A percentile compares a stretch with the other conserved stretches of the same genome.
phyloP scores from a whole-genome alignment of 2,888 invertebrate species.

The Melieria omissa region DNA sequence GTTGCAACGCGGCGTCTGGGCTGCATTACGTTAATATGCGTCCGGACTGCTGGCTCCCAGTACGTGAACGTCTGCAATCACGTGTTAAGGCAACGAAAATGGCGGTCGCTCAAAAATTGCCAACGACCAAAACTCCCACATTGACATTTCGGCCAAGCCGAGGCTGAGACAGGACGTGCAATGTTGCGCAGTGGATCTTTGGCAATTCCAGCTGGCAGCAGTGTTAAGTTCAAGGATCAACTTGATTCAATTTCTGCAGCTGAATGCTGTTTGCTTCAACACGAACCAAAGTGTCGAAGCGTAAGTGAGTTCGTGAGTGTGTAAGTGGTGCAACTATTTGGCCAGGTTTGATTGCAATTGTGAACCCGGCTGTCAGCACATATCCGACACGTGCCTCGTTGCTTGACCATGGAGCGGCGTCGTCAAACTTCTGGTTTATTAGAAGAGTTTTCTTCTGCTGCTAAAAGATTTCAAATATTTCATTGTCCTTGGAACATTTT shows the following conservation, averaged over 20 bases:
- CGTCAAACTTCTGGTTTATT: too few species aligned
- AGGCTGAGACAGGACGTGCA: too few species aligned
- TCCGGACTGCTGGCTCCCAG: not conserved
- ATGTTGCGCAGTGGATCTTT: not conserved
- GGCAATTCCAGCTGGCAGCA: conserved; percentile 8
- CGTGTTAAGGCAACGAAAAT: conserved; percentile 16
- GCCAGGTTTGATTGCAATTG: conserved; percentile 20
- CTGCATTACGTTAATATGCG: too few species aligned
- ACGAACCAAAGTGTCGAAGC: too few species aligned
- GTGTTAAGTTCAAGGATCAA: conserved; percentile 37
- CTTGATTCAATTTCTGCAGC: conserved; percentile 37
- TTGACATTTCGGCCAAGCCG: too few species aligned
- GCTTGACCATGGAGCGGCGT: too few species aligned
- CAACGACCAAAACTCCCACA: not conserved
- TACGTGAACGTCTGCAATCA: conserved; percentile 3
- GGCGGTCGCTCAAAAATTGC: conserved; percentile 7
- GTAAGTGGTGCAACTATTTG: not conserved
- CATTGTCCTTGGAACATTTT: too few species aligned
- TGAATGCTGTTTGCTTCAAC: conserved; percentile 25
- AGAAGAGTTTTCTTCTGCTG: too few species aligned
- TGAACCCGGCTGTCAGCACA: conserved; percentile 1
- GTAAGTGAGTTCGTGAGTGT: not conserved
- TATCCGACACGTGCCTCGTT: not conserved
- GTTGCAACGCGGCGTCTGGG: too few species aligned
- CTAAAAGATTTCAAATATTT: too few species aligned